phyloP scores from a whole-genome alignment of 2,113 vertebrate genomes.

The Pristiophorus japonicus region DNA sequence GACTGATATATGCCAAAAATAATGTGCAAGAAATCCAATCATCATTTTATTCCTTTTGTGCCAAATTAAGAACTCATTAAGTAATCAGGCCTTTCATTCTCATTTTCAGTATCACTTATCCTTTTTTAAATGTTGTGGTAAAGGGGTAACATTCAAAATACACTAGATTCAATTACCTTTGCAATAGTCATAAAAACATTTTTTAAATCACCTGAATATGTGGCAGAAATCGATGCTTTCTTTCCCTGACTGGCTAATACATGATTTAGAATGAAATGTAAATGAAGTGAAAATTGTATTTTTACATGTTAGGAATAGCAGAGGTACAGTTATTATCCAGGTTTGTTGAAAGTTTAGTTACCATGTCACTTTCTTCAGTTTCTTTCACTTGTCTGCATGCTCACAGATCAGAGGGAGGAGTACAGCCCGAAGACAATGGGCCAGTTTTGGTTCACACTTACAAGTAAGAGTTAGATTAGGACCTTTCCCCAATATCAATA shows the following conservation, averaged over 20 bases:
- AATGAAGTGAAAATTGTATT: neutral
- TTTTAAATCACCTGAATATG: neutral
- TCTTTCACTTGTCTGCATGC: slow-evolving; percentile 34
- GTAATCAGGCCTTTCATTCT: neutral
- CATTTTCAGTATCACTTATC: neutral
- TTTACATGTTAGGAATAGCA: neutral
- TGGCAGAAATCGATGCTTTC: neutral
- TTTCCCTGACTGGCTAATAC: neutral
- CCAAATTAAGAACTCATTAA: neutral
- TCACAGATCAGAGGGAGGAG: slow-evolving; percentile 37
- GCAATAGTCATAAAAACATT: neutral
- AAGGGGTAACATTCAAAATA: neutral
- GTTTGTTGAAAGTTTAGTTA: neutral
- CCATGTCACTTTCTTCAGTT: slow-evolving; percentile 23
- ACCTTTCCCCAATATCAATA: neutral
- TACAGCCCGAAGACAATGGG: slow-evolving; percentile 6
- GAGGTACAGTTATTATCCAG: neutral
- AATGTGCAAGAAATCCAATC: neutral
- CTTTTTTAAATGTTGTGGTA: neutral
- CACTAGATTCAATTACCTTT: neutral
- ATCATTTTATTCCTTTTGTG: neutral
- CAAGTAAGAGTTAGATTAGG: slow-evolving; percentile 32
- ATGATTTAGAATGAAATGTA: neutral
- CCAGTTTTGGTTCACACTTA: slow-evolving; percentile 8
- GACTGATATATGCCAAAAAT: neutral